Percentiles rank a stretch among this genome's conserved stretches.
These are phyloP conservation scores for Tolmerus cingulatus DNA, from an alignment of 2,888 invertebrate genomes.

Conservation along the genomic window DNA sequence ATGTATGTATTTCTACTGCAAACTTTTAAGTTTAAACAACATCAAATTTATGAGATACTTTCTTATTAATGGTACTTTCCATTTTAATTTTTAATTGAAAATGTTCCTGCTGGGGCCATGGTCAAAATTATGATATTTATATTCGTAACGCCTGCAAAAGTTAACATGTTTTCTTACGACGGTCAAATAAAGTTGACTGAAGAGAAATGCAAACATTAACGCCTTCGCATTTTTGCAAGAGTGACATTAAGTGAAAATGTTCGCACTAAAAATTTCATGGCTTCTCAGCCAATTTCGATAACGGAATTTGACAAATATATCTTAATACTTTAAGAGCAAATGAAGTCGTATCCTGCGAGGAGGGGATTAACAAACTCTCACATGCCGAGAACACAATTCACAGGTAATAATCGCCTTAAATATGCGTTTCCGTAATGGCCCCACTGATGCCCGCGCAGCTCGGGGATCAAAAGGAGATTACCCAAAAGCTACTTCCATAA, in stretches of 20 bases:
- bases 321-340: background rate
- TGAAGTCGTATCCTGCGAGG: conserved; percentile 8
- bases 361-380: background rate
- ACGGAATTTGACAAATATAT: background rate
- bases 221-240: background rate
- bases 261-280: background rate
- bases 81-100: background rate
- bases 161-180: background rate
- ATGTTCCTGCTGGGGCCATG: background rate
- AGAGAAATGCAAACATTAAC: background rate
- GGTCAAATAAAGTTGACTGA: background rate
- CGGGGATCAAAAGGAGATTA: conserved; percentile 18
- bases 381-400: conserved; percentile 19
- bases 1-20: background rate
- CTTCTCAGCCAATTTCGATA: background rate
- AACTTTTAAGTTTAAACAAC: background rate
- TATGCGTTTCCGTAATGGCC: background rate
- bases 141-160: background rate
- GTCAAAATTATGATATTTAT: background rate
- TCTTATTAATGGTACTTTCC: background rate
- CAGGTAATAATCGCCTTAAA: conserved; percentile 25
- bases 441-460: background rate
- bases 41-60: background rate
- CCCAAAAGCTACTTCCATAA: conserved; percentile 44
- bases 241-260: background rate